Conservation (phyloP, 2,797 vertebrate species). For the Paedocypris micromegethes region DNA sequence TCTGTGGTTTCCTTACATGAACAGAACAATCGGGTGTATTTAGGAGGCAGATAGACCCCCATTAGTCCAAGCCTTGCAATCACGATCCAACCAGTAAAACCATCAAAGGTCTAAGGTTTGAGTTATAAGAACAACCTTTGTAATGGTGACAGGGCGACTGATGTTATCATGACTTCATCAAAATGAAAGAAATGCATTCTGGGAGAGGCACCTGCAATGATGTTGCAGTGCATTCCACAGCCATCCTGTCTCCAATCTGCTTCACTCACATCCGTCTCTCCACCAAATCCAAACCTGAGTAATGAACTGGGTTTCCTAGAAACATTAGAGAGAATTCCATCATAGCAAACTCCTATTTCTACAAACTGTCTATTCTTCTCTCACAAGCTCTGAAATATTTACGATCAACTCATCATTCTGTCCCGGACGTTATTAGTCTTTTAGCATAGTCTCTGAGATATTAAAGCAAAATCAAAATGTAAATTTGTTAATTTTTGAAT, state of each 20-base stretch:
- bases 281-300: slow-evolving; percentile 6
- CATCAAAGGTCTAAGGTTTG: slow-evolving; percentile 18
- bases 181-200: slow-evolving; percentile 23
- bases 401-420: no score
- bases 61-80: slow-evolving; percentile 28
- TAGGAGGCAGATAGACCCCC: slow-evolving; percentile 6
- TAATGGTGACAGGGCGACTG: slow-evolving; percentile 30
- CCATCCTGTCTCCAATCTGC: slow-evolving; percentile 34
- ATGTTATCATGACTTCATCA: slow-evolving; percentile 47
- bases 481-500: no score
- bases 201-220: slow-evolving; percentile 42
- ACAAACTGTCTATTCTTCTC: neutral
- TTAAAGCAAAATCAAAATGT: no score
- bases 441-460: no score
- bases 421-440: no score
- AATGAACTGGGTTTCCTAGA: slow-evolving; percentile 26
- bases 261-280: slow-evolving; percentile 28
- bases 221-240: slow-evolving; percentile 41
- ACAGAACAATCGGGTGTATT: slow-evolving; percentile 41
- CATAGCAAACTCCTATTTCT: neutral
- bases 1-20: slow-evolving; percentile 32
- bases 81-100: slow-evolving; percentile 9
- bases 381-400: neutral
- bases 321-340: slow-evolving; percentile 24
- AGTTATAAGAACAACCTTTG: slow-evolving; percentile 27